These are phyloP conservation scores for Dendrolimus houi DNA, from an alignment of 2,888 invertebrate species.

Conservation along the genomic window DNA sequence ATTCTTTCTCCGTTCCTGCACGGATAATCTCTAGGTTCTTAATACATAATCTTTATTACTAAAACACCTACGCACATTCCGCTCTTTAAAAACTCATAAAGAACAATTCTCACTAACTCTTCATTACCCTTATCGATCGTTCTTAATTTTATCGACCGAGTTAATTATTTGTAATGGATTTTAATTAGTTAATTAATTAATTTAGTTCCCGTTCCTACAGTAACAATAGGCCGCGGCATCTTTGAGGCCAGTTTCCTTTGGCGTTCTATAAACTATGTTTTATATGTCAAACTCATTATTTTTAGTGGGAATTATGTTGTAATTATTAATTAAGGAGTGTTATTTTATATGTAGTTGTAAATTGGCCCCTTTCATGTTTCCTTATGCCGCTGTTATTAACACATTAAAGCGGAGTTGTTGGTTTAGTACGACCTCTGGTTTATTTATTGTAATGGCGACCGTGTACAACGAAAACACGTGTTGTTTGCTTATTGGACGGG, in stretches of 20 bases:
- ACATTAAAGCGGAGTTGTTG: not conserved
- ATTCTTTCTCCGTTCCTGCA: too few species aligned
- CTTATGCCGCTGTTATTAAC: not conserved
- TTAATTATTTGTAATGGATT: conserved; percentile 41
- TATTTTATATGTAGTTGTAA: not conserved
- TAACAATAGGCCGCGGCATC: not conserved
- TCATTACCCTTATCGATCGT: conserved; percentile 38
- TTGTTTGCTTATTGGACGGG: too few species aligned
- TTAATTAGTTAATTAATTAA: conserved; percentile 23
- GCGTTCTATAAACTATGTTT: not conserved
- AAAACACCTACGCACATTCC: too few species aligned
- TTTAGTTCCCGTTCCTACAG: conserved; percentile 8
- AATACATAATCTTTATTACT: too few species aligned
- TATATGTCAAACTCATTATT: not conserved
- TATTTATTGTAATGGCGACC: not conserved
- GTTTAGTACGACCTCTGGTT: not conserved
- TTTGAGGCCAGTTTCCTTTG: not conserved
- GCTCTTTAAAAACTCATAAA: not conserved
- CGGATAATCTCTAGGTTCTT: too few species aligned
- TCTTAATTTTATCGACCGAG: conserved; percentile 38
- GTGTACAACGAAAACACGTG: too few species aligned
- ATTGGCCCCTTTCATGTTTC: not conserved
- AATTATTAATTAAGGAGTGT: not conserved
- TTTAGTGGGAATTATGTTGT: not conserved
- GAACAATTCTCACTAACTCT: conserved; percentile 13